These are phyloP conservation scores for Drosophila pruinosa DNA, from an alignment of 1,140 invertebrate genomes.

Conservation along the genomic window DNA sequence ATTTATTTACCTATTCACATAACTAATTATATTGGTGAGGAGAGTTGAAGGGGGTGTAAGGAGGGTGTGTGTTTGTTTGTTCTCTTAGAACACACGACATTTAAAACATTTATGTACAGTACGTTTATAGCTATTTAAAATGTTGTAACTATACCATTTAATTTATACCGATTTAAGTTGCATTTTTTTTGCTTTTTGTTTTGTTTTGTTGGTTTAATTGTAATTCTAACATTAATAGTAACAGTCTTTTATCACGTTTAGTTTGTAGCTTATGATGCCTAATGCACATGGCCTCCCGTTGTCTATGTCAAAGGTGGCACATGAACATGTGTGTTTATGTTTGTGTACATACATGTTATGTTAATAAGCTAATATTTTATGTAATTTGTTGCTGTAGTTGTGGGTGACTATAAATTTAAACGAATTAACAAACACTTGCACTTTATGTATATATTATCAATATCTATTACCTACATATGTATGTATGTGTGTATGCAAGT, in stretches of 20 bases:
- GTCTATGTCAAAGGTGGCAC: conserved; percentile 1
- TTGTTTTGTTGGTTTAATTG: conserved; percentile 44
- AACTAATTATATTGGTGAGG: conserved; percentile 15
- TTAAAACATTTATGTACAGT: conserved; percentile 33
- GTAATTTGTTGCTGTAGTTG: conserved; percentile 23
- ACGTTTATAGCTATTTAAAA: conserved; percentile 14
- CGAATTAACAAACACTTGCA: conserved; percentile 52
- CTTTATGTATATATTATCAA: conserved; percentile 47
- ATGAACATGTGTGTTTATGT: background rate
- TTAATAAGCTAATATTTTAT: conserved; percentile 39
- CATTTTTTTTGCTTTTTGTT: conserved; percentile 10
- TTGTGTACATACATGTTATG: background rate
- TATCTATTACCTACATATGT: conserved; percentile 26
- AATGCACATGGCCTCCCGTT: background rate
- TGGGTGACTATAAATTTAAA: conserved; percentile 30
- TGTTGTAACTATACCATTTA: conserved; percentile 25
- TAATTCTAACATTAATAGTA: conserved; percentile 51
- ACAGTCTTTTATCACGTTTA: conserved; percentile 79
- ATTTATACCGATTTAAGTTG: conserved; percentile 46
- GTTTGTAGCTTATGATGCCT: conserved; percentile 42
- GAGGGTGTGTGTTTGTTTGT: background rate
- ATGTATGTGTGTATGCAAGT: conserved; percentile 1
- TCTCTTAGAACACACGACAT: conserved; percentile 34
- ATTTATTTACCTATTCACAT: conserved; percentile 30
- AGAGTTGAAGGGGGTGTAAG: background rate